These are phyloP conservation scores for Caloenas nicobarica DNA, from an alignment of 2,113 vertebrate species.

Conservation along the genomic window DNA sequence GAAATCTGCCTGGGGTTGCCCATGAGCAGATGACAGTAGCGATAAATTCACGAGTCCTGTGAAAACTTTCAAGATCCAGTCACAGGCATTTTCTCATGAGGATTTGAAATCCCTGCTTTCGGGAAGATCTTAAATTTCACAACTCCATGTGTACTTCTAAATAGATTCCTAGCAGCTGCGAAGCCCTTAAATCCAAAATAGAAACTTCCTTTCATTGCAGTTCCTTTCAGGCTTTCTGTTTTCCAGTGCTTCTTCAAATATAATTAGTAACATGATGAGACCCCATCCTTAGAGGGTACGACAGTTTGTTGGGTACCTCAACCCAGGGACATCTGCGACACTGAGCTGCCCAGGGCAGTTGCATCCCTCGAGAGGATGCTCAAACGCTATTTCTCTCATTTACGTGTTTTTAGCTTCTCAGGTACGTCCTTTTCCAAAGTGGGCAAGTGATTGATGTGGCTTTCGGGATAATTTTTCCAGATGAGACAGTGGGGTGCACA, in stretches of 20 bases:
- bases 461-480: neutral
- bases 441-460: neutral
- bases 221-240: neutral
- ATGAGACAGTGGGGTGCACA: slow-evolving; percentile 3
- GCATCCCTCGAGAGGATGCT: neutral
- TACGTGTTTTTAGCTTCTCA: neutral
- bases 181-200: slow-evolving; percentile 18
- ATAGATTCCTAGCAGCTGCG: neutral
- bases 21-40: neutral
- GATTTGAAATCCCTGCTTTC: neutral
- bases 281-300: neutral
- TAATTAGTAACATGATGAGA: neutral
- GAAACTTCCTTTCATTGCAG: neutral
- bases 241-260: neutral
- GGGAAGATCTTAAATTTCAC: slow-evolving; percentile 19
- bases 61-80: neutral
- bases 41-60: neutral
- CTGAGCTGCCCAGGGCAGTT: neutral
- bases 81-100: neutral
- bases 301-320: neutral
- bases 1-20: neutral
- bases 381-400: accelerated
- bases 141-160: neutral
- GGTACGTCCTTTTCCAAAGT: neutral
- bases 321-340: accelerated